Percentiles rank a stretch among this genome's conserved stretches.
phyloP scores from a whole-genome alignment of 2,797 vertebrate genomes.

The Pogonophryne albipinna region DNA sequence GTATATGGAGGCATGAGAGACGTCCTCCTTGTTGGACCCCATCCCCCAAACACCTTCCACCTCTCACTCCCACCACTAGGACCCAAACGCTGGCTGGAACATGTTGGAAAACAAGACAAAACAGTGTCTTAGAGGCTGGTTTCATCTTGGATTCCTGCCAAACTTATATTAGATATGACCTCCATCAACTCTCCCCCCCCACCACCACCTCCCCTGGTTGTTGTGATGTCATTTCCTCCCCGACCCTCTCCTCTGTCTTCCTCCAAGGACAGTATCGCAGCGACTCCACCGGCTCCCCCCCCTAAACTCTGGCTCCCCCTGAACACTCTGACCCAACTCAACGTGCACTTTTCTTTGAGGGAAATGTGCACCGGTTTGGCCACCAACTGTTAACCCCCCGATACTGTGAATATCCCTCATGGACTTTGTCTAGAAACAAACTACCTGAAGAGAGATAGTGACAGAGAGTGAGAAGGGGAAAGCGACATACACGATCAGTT shows the following conservation, averaged over 20 bases:
- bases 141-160: constrained; percentile 54
- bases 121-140: constrained; percentile 48
- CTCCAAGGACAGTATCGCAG: constrained; percentile 59
- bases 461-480: constrained; percentile 42
- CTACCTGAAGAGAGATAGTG: constrained; percentile 64
- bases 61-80: constrained; percentile 38
- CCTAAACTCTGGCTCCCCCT: constrained; percentile 34
- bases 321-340: constrained; percentile 64
- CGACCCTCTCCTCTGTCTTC: constrained; percentile 48
- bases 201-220: constrained; percentile 21
- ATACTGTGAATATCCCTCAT: constrained; percentile 84
- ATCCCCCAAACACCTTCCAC: constrained; percentile 17
- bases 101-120: constrained; percentile 47
- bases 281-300: constrained; percentile 35
- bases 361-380: constrained; percentile 66
- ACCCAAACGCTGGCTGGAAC: constrained; percentile 37
- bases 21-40: constrained; percentile 24
- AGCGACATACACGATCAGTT: constrained; percentile 54
- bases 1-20: constrained; percentile 80
- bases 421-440: constrained; percentile 72
- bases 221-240: constrained; percentile 54
- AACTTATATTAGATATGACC: constrained; percentile 52
- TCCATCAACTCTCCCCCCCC: constrained; percentile 29
- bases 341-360: constrained; percentile 75
- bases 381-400: constrained; percentile 78